phyloP scores from a whole-genome alignment of 2,113 vertebrate species.

The Alligator mississippiensis region DNA sequence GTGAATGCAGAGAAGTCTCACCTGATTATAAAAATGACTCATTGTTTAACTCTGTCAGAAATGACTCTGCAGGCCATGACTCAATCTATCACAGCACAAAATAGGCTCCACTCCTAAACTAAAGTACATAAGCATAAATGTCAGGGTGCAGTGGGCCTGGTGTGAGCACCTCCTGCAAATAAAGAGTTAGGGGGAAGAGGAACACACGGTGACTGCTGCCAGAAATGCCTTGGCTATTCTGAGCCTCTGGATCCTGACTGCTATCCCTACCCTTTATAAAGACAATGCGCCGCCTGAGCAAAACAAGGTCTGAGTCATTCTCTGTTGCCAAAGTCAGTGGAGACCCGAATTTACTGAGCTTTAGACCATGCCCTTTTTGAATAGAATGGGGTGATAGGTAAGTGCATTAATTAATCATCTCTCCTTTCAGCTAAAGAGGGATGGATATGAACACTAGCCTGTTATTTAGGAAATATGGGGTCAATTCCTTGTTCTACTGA shows the following conservation, averaged over 20 bases:
- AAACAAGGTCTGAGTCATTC: neutral
- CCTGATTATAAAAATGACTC: neutral
- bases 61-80: neutral
- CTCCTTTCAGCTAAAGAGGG: neutral
- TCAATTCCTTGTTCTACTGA: neutral
- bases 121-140: neutral
- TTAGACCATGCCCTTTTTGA: neutral
- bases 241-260: neutral
- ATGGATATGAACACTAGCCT: neutral
- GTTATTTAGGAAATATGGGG: neutral
- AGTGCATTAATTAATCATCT: neutral
- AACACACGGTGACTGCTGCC: neutral
- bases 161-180: neutral
- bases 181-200: neutral
- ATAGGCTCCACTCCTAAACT: neutral
- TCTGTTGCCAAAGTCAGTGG: neutral
- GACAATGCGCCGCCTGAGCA: too few species aligned
- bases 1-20: neutral
- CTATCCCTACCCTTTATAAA: neutral
- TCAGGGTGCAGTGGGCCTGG: neutral
- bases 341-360: neutral
- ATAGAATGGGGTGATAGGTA: neutral
- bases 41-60: neutral
- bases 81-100: neutral
- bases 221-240: neutral